Evolutionary conservation across 2,113 vertebrate genomes (phyloP), one percentile per base, ranked within the genome.

Genomic region (Lagopus leucura): DNA sequence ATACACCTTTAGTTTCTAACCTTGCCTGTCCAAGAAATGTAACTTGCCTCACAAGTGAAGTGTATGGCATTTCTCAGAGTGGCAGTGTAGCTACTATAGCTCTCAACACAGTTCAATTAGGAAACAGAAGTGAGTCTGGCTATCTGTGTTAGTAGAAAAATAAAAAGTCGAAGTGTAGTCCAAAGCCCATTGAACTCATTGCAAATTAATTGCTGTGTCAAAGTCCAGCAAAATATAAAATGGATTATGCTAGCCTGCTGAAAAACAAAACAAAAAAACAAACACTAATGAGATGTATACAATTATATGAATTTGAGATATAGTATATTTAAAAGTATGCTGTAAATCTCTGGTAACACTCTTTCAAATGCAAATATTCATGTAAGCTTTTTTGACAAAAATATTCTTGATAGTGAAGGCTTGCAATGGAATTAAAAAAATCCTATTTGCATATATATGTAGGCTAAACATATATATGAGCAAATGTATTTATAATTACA

Each of bases 321-420:
- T 34, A 75, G 65, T 13, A 17, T 77, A 22, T 74, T 71, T 79
- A 86, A 91, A 88, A 83, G 55, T 30, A 69, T 57, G 74, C 38
- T 67, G 28, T 66, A 90, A 81, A 93, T 77, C 47, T 74, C 65
- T 91, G 85, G 90, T 76, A 92, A 60, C 75, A 65, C 4, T 1
- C 54, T 95, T 91, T 76, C 64, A 76, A 66, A 88, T 90, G 74
- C 43, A 92, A 91, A 78, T 88, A 88, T 90, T 93, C 50, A 47
- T 38, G 38, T 71, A 70, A 71, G 14, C 15, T 80, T 90, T 88
- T 63, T 2, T 8, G 75, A 82, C 19, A 79, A 82, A 38, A 60
- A 80, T 48, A 34, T 55, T 57, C 38, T 81, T 93, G 60, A 78
- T 36, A 86, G 70, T n/a, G 47, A 90, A 86, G 76, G 11, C 79